These are phyloP conservation scores for Eupithecia subfuscata DNA, from an alignment of 2,888 invertebrate genomes.

Conservation along the genomic window DNA sequence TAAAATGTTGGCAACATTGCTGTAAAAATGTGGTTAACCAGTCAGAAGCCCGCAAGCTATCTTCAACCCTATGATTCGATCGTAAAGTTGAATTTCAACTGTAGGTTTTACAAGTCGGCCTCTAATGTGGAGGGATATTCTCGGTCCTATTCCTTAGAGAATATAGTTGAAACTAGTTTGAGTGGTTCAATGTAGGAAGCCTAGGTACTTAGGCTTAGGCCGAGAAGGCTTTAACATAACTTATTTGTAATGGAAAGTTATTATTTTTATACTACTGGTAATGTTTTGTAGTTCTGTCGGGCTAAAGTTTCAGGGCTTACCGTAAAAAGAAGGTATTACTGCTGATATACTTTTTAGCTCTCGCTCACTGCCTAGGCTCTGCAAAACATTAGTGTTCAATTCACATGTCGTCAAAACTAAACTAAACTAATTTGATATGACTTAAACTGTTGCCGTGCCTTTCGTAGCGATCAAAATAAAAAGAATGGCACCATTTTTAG, in stretches of 20 bases:
- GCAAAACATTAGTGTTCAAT: too few species aligned
- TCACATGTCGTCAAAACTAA: too few species aligned
- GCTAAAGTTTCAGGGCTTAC: background rate
- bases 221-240: constrained; percentile 15
- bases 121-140: background rate
- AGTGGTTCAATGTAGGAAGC: background rate
- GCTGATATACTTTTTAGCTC: too few species aligned
- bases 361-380: too few species aligned
- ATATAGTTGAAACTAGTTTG: constrained; percentile 19
- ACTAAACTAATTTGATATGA: too few species aligned
- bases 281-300: background rate
- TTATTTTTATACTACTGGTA: constrained; percentile 5
- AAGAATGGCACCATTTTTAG: too few species aligned
- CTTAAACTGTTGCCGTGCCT: too few species aligned
- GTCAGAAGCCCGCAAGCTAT: background rate
- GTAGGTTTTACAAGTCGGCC: background rate
- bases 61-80: background rate
- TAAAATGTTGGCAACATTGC: constrained; percentile 15
- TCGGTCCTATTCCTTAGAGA: background rate
- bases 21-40: constrained; percentile 18
- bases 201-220: constrained; percentile 18
- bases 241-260: constrained; percentile 13
- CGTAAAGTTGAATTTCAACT: constrained; percentile 14
- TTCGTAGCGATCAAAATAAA: too few species aligned
- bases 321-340: background rate